These are phyloP conservation scores for Dascillus cervinus DNA, from an alignment of 2,888 invertebrate species.

Conservation along the genomic window DNA sequence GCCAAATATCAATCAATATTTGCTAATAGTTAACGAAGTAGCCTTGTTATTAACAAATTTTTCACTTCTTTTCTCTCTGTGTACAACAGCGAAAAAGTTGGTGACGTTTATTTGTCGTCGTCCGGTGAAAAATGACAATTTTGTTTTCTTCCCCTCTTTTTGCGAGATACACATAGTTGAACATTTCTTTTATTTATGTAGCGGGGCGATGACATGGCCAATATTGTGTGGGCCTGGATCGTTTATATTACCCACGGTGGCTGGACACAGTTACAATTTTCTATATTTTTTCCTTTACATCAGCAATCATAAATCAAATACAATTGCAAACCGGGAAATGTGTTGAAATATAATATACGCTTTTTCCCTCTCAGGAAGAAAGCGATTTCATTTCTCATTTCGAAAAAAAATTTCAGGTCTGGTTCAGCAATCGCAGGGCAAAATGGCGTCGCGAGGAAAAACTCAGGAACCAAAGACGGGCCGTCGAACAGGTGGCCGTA, in stretches of 20 bases:
- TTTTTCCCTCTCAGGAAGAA: too few relatives aligned
- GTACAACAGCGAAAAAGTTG: constrained; percentile 2
- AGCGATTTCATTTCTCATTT: too few relatives aligned
- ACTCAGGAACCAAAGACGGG: constrained; percentile 81
- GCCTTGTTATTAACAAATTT: too few relatives aligned
- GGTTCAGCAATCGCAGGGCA: constrained; percentile 98
- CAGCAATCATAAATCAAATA: constrained; percentile 24
- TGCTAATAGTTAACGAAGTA: too few relatives aligned
- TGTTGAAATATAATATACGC: neutral
- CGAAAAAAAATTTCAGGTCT: constrained; percentile 84
- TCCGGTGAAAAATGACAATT: constrained; percentile 30
- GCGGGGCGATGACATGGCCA: constrained; percentile 35
- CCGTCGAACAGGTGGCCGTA: constrained; percentile 49
- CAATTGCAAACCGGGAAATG: constrained; percentile 24
- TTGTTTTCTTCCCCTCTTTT: constrained; percentile 22
- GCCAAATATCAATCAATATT: too few relatives aligned
- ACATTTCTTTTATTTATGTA: constrained; percentile 30
- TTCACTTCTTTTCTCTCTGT: too few relatives aligned
- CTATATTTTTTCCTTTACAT: constrained; percentile 15
- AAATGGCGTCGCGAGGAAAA: constrained; percentile 99
- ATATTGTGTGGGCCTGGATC: constrained; percentile 32
- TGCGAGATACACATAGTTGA: constrained; percentile 19
- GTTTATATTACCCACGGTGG: constrained; percentile 29
- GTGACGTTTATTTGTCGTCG: constrained; percentile 26
- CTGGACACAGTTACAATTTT: constrained; percentile 25